phyloP scores from a whole-genome alignment of 2,113 vertebrate species.

The Bombycilla garrulus region DNA sequence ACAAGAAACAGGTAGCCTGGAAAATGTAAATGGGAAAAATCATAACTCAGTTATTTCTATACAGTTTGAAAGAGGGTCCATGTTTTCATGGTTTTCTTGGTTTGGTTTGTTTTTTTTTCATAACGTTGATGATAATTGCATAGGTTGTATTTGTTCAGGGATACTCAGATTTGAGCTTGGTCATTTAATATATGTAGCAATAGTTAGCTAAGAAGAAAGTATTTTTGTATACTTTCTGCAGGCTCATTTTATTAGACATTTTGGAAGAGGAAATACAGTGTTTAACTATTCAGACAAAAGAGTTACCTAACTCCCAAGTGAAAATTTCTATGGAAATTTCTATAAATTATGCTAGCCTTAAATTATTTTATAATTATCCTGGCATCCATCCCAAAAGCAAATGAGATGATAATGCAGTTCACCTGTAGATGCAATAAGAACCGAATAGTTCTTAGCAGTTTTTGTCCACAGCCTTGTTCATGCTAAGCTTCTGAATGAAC shows the following conservation, averaged over 20 bases:
- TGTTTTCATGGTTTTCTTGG: background rate
- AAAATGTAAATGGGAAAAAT: background rate
- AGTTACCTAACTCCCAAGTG: background rate
- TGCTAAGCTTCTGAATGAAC: background rate
- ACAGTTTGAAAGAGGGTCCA: background rate
- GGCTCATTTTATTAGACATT: background rate
- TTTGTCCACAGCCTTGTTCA: background rate
- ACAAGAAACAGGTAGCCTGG: background rate
- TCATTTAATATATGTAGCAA: background rate
- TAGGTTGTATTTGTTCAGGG: background rate
- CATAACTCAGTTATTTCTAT: background rate
- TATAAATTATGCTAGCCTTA: background rate
- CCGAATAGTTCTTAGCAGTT: background rate
- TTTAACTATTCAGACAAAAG: background rate
- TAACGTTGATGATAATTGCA: background rate
- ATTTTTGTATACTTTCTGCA: background rate
- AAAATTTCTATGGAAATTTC: background rate
- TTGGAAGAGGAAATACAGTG: background rate
- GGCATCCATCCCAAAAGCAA: background rate
- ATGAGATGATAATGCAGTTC: background rate
- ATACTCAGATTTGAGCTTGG: background rate
- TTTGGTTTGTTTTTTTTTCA: background rate
- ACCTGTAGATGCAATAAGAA: background rate
- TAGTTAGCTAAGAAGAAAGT: background rate
- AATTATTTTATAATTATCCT: conserved; percentile 10